Conservation (phyloP, 2,113 vertebrate species). For the Tinamus guttatus region DNA sequence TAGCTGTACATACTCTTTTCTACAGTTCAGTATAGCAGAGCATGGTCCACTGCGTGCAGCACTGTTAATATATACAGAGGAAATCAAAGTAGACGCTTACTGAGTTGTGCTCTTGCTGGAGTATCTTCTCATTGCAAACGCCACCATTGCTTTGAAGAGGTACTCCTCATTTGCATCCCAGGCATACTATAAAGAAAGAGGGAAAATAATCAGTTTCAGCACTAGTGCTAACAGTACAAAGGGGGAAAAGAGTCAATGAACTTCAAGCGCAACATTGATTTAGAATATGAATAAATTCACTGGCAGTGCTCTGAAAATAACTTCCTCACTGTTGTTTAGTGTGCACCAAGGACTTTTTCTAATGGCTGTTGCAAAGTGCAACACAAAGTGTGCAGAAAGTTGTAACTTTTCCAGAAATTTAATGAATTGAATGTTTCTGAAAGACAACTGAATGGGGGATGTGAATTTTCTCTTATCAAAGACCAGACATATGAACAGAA, state of each 20-base stretch:
- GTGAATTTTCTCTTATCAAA: not conserved
- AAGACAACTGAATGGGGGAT: not conserved
- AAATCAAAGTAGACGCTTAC: slow-evolving; percentile 79
- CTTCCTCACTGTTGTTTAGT: not conserved
- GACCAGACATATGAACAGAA: not conserved
- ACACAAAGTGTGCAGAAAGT: not conserved
- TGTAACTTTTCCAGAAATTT: not conserved
- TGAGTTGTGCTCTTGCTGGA: slow-evolving; percentile 70
- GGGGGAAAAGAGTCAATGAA: not conserved
- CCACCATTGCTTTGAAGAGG: slow-evolving; percentile 90
- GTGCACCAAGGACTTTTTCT: not conserved
- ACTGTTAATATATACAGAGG: not conserved
- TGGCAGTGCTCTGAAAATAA: not conserved
- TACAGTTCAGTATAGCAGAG: not conserved
- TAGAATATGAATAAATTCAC: not conserved
- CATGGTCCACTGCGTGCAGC: not conserved
- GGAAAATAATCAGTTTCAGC: slow-evolving; percentile 31
- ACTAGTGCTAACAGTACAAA: not conserved
- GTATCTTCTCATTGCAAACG: slow-evolving; percentile 88
- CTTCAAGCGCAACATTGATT: not conserved
- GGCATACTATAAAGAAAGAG: slow-evolving; percentile 83
- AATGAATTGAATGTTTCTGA: not conserved
- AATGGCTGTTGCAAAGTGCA: not conserved
- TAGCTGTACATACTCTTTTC: not conserved
- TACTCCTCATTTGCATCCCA: slow-evolving; percentile 92